Conservation (phyloP, 2,113 vertebrate species). For the Brachypodius melanocephalos region DNA sequence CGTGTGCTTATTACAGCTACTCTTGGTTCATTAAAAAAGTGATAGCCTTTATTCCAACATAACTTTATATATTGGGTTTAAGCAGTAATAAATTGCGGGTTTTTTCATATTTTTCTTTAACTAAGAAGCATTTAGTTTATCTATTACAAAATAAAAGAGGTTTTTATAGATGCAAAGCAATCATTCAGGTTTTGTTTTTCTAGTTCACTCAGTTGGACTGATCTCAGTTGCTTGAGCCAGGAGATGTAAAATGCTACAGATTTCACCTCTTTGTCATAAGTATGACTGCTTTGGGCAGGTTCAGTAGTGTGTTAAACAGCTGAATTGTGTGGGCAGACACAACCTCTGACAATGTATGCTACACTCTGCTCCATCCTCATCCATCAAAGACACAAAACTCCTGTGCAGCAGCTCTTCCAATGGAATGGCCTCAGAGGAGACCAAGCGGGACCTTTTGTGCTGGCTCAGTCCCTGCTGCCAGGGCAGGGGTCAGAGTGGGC, state of each 20-base stretch:
- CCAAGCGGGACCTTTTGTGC: neutral
- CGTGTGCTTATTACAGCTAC: neutral
- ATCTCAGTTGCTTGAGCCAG: neutral
- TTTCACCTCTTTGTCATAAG: neutral
- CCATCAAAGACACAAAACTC: neutral
- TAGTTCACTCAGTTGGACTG: neutral
- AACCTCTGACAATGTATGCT: fast-evolving
- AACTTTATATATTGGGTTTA: neutral
- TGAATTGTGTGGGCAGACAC: neutral
- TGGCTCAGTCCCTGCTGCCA: neutral
- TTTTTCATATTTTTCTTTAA: neutral
- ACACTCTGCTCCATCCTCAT: neutral
- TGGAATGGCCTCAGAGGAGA: neutral
- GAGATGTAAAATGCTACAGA: neutral
- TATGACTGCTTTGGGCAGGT: neutral
- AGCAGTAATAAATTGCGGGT: neutral
- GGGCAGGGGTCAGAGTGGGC: fast-evolving
- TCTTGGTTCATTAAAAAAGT: neutral
- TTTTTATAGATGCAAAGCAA: neutral
- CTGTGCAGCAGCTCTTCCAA: neutral
- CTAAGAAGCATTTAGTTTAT: neutral
- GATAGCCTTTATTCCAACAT: neutral
- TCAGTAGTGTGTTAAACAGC: neutral
- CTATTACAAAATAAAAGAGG: neutral
- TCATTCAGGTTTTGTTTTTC: neutral